A percentile compares a stretch with the other conserved stretches of the same genome.
Evolutionary conservation across 2,797 vertebrate species (phyloP).

Genomic region (Corythornis leucogaster): DNA sequence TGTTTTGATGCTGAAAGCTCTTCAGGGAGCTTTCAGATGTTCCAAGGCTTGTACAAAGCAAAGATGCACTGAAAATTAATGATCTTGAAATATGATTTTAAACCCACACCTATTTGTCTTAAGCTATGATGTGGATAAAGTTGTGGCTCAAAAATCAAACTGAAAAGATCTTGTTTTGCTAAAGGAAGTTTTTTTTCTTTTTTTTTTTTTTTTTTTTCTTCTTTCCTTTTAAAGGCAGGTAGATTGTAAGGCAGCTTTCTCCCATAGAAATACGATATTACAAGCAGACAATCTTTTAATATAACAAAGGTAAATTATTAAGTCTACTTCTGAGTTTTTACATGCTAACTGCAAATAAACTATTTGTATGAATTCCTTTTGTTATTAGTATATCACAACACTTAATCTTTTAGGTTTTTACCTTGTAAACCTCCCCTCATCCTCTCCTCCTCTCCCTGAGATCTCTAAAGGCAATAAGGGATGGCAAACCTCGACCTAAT

Average conservation of each 20-base stretch:
- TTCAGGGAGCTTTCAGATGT: conserved; percentile 61
- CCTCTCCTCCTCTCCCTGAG: not conserved
- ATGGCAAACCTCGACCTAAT: conserved; percentile 30
- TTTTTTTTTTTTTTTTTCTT: not conserved
- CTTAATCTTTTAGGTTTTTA: not conserved
- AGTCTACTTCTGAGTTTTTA: conserved; percentile 59
- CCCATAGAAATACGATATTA: conserved; percentile 71
- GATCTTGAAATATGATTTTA: conserved; percentile 64
- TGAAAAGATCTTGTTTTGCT: conserved; percentile 56
- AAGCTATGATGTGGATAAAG: conserved; percentile 65
- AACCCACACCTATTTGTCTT: conserved; percentile 82
- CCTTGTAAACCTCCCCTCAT: not conserved
- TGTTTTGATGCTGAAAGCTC: conserved; percentile 73
- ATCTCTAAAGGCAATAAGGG: conserved; percentile 46
- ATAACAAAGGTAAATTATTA: conserved; percentile 67
- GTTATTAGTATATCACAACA: conserved; percentile 36
- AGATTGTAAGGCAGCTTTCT: conserved; percentile 76
- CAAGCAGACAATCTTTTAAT: conserved; percentile 85
- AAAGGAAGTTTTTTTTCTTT: not conserved
- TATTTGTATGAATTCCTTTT: conserved; percentile 47
- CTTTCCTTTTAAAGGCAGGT: conserved; percentile 1
- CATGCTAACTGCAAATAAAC: conserved; percentile 60
- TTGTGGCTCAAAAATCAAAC: conserved; percentile 63
- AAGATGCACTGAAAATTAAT: conserved; percentile 74
- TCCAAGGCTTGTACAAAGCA: conserved; percentile 75